These are phyloP conservation scores for Spodoptera littoralis DNA, from an alignment of 2,888 invertebrate species.

Conservation along the genomic window DNA sequence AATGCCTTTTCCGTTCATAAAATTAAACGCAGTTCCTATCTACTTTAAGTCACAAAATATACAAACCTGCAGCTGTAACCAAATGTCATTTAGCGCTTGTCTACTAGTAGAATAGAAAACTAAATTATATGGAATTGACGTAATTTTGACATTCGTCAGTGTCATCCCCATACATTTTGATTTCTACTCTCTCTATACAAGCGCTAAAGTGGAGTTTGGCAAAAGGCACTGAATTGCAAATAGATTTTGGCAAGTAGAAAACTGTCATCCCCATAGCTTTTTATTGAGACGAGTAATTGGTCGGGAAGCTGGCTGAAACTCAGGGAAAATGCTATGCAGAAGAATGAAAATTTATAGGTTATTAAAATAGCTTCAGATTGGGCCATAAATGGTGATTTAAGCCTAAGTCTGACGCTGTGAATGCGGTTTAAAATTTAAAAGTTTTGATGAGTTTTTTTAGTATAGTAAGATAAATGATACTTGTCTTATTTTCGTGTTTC, in stretches of 20 bases:
- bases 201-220: too few species aligned
- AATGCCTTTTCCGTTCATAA: too few species aligned
- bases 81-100: too few species aligned
- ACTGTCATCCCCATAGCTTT: conserved; percentile 25
- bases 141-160: too few species aligned
- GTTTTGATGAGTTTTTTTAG: conserved; percentile 10
- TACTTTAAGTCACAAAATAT: too few species aligned
- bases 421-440: conserved; percentile 14
- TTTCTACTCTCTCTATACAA: too few species aligned
- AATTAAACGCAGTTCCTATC: too few species aligned
- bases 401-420: conserved; percentile 12
- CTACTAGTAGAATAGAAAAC: too few species aligned
- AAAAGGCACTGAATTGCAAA: background rate
- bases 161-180: too few species aligned
- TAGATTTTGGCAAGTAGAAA: conserved; percentile 49
- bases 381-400: conserved; percentile 30
- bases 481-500: conserved; percentile 20
- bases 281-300: conserved; percentile 34
- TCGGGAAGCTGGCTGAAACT: conserved; percentile 25
- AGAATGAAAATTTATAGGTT: conserved; percentile 38
- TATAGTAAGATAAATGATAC: conserved; percentile 11
- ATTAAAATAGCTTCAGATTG: conserved; percentile 25
- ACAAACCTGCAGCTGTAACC: too few species aligned
- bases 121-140: too few species aligned
- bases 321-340: conserved; percentile 7